A percentile compares a stretch with the other conserved stretches of the same genome.
phyloP scores from a whole-genome alignment of 2,113 vertebrate species.

The Cheilinus undulatus region DNA sequence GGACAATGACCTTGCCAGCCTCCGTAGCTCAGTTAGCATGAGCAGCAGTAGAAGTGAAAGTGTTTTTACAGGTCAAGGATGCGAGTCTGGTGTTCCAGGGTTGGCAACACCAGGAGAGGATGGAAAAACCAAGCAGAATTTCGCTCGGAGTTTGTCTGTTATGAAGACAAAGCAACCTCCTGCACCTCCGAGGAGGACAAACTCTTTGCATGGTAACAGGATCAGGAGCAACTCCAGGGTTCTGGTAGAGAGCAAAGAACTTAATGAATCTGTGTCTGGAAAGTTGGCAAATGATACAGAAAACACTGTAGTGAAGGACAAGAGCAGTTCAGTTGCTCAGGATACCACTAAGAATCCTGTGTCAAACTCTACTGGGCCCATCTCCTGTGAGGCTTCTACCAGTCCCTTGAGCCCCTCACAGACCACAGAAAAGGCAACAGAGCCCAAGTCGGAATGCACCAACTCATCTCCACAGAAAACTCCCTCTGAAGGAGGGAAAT shows the following conservation, averaged over 20 bases:
- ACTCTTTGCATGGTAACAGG: slow-evolving; percentile 88
- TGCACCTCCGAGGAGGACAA: slow-evolving; percentile 89
- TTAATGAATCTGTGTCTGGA: slow-evolving; percentile 30
- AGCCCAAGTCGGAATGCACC: slow-evolving; percentile 76
- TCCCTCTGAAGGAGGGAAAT: slow-evolving; percentile 69
- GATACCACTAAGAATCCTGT: slow-evolving; percentile 7
- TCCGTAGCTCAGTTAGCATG: slow-evolving; percentile 71
- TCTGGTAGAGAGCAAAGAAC: slow-evolving; percentile 44
- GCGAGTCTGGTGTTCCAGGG: slow-evolving; percentile 47
- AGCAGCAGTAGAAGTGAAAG: slow-evolving; percentile 63
- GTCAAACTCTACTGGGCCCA: slow-evolving; percentile 33
- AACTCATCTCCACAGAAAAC: slow-evolving; percentile 79
- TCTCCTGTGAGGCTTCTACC: slow-evolving; percentile 57
- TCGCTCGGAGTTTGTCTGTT: slow-evolving; percentile 87
- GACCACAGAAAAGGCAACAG: slow-evolving; percentile 37
- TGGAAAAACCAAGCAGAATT: slow-evolving; percentile 82
- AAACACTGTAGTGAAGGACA: slow-evolving; percentile 55
- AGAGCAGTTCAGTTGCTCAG: slow-evolving; percentile 59
- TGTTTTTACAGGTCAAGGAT: slow-evolving; percentile 14
- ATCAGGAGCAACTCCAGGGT: slow-evolving; percentile 81
- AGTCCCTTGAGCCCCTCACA: slow-evolving; percentile 65
- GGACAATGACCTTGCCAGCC: slow-evolving; percentile 72
- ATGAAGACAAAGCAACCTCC: slow-evolving; percentile 91
- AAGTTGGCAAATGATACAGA: slow-evolving; percentile 42
- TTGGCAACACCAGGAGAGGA: slow-evolving; percentile 72